Percentiles rank a stretch among this genome's conserved stretches.
These are phyloP conservation scores for Oligia strigilis DNA, from an alignment of 2,888 invertebrate species.

Conservation along the genomic window DNA sequence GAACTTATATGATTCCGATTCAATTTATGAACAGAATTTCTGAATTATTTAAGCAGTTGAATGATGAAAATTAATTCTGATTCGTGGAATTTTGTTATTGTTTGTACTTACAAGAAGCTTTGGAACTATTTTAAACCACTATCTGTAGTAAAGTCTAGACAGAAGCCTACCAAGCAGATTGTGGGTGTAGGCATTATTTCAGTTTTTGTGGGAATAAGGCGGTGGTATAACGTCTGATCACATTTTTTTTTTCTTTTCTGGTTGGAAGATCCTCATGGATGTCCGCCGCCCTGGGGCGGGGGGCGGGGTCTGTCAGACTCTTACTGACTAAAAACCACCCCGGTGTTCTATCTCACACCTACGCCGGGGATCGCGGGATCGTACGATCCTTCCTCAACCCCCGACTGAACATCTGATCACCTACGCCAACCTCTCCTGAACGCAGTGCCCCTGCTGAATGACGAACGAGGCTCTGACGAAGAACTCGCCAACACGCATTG, in stretches of 20 bases:
- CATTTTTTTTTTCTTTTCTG: too few relatives aligned
- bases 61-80: conserved; percentile 19
- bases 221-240: too few relatives aligned
- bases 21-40: conserved; percentile 23
- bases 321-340: too few relatives aligned
- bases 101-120: not conserved
- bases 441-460: not conserved
- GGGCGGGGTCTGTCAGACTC: too few relatives aligned
- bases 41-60: conserved; percentile 3
- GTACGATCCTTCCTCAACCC: too few relatives aligned
- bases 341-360: too few relatives aligned
- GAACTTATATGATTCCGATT: conserved; percentile 21
- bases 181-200: not conserved
- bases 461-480: not conserved
- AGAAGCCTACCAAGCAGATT: not conserved
- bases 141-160: not conserved
- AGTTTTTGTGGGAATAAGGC: not conserved
- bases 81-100: not conserved
- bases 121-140: not conserved
- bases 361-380: too few relatives aligned
- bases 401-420: not conserved
- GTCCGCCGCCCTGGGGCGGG: too few relatives aligned
- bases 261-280: too few relatives aligned
- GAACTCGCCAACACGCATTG: not conserved
- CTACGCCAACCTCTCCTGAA: not conserved